Evolutionary conservation across 2,888 invertebrate genomes (phyloP).

Genomic region (Lasioglossum marginatum): DNA sequence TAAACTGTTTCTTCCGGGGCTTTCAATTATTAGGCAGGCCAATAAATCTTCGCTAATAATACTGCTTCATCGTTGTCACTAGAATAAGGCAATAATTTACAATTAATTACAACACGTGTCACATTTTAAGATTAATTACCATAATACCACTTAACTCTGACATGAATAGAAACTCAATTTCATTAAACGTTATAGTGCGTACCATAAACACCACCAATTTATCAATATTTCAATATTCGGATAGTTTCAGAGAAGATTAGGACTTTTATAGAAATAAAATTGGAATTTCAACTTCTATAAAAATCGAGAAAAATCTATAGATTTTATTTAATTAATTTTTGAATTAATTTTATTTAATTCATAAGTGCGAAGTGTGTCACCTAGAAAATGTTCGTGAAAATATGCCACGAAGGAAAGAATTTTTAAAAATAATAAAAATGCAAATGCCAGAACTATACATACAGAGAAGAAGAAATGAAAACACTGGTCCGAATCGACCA

Average conservation of each 20-base stretch:
- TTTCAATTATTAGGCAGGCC: not conserved
- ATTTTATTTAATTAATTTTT: not conserved
- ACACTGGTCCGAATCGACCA: not conserved
- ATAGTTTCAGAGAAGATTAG: not conserved
- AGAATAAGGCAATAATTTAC: not conserved
- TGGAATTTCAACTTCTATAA: not conserved
- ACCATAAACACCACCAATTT: not conserved
- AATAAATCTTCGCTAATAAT: not conserved
- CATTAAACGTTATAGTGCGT: not conserved
- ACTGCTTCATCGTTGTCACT: not conserved
- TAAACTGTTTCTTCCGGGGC: not conserved
- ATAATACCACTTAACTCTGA: not conserved
- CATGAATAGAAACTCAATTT: not conserved
- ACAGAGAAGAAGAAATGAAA: not conserved
- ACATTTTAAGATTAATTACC: conserved; percentile 7
- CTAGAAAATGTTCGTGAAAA: not conserved
- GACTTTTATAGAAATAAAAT: no score
- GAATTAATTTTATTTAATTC: no score
- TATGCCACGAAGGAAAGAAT: not conserved
- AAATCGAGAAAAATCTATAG: not conserved
- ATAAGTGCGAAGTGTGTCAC: not conserved
- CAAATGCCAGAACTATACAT: not conserved
- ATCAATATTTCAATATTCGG: not conserved
- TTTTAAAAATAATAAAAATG: not conserved
- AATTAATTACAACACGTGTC: not conserved